These are phyloP conservation scores for Cryptoblepharus egeriae DNA, from an alignment of 2,797 vertebrate species.

Conservation along the genomic window DNA sequence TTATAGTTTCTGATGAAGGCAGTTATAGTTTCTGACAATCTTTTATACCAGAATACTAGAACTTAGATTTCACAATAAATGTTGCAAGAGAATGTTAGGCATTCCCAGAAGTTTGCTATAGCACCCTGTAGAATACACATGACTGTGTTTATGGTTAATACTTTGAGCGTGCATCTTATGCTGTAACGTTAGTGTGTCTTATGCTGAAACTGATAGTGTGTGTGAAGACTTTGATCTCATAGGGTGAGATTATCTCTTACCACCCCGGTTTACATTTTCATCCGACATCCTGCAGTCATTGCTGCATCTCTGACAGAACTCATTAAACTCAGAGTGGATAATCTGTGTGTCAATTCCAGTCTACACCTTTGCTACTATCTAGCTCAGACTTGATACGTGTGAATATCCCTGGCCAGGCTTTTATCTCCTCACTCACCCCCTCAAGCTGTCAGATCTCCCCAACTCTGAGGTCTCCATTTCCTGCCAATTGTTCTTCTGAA, in stretches of 20 bases:
- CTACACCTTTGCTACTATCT: conserved; percentile 58
- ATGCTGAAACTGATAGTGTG: background rate
- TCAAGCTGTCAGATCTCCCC: conserved; percentile 8
- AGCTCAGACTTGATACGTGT: conserved; percentile 19
- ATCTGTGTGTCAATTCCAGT: conserved; percentile 19
- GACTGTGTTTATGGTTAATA: background rate
- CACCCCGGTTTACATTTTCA: background rate
- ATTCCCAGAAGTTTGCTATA: background rate
- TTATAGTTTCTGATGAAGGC: too few species aligned
- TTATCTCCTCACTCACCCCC: background rate
- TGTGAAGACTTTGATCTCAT: background rate
- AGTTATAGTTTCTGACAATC: background rate
- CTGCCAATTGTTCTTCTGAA: conserved; percentile 55
- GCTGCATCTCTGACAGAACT: background rate
- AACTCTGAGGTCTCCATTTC: conserved; percentile 2
- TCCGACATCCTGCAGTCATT: background rate
- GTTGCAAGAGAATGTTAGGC: background rate
- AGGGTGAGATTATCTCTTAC: background rate
- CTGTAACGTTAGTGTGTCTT: background rate
- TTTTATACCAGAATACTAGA: background rate
- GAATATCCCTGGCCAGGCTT: conserved; percentile 31
- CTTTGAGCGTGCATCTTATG: background rate
- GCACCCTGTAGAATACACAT: background rate
- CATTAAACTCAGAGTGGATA: background rate
- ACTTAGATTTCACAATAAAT: background rate